Evolutionary conservation across 2,113 vertebrate species (phyloP).

Genomic region (Alligator mississippiensis): DNA sequence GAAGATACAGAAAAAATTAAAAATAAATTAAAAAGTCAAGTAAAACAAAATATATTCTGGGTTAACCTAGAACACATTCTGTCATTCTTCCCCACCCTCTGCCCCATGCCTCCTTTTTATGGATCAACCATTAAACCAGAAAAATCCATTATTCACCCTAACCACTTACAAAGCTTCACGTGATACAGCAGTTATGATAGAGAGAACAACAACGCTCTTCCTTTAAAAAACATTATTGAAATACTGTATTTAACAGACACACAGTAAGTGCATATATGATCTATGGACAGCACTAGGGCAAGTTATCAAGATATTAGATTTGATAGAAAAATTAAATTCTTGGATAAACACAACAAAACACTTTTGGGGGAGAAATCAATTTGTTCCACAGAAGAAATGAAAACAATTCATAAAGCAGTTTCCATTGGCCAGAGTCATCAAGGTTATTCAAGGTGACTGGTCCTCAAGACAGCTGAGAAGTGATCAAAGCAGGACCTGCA

Average conservation of each 20-base stretch:
- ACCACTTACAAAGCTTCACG: neutral
- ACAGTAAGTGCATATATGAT: no score
- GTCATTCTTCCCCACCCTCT: no score
- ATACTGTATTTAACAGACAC: neutral
- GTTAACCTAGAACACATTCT: no score
- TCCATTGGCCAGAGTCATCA: neutral
- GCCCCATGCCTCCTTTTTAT: no score
- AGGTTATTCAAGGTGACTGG: neutral
- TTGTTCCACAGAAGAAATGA: neutral
- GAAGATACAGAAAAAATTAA: no score
- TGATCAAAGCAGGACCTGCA: neutral
- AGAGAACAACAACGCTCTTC: neutral
- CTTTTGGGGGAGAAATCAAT: neutral
- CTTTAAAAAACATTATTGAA: neutral
- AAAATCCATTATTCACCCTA: neutral
- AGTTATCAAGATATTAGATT: neutral
- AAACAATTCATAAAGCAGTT: neutral
- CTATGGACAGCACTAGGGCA: neutral
- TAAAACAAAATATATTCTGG: no score
- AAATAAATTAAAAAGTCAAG: no score
- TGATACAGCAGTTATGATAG: neutral
- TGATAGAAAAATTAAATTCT: neutral
- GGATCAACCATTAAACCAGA: no score
- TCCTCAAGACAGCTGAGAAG: neutral
- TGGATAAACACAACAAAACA: neutral